These are phyloP conservation scores for Marmota monax DNA, from an alignment of 2,113 vertebrate genomes.

Conservation along the genomic window DNA sequence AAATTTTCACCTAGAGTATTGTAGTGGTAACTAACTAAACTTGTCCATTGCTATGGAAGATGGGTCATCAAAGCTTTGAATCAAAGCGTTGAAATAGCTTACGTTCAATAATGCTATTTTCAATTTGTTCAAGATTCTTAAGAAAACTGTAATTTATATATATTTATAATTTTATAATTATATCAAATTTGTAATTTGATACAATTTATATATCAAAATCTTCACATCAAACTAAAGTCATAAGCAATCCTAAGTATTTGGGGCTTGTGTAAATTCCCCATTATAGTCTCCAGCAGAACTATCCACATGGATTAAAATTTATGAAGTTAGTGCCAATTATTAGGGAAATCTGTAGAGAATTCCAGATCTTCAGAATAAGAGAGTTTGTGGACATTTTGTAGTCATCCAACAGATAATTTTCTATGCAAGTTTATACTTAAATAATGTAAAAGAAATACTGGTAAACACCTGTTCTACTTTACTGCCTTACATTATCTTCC, in stretches of 20 bases:
- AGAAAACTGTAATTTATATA: not conserved
- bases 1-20: not conserved
- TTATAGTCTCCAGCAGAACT: not conserved
- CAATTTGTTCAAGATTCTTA: constrained; percentile 1
- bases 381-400: not conserved
- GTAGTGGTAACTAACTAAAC: not conserved
- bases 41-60: not conserved
- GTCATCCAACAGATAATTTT: not conserved
- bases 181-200: no score
- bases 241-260: not conserved
- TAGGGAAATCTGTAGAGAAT: not conserved
- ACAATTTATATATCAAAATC: not conserved
- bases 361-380: not conserved
- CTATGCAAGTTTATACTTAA: not conserved
- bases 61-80: not conserved
- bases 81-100: not conserved
- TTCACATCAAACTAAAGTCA: not conserved
- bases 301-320: not conserved
- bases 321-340: not conserved
- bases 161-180: no score
- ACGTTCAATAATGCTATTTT: not conserved
- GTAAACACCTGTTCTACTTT: not conserved
- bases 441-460: not conserved
- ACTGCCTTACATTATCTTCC: not conserved
- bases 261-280: not conserved